Conservation (phyloP, 2,888 invertebrate genomes). For the Tipula vernalis region DNA sequence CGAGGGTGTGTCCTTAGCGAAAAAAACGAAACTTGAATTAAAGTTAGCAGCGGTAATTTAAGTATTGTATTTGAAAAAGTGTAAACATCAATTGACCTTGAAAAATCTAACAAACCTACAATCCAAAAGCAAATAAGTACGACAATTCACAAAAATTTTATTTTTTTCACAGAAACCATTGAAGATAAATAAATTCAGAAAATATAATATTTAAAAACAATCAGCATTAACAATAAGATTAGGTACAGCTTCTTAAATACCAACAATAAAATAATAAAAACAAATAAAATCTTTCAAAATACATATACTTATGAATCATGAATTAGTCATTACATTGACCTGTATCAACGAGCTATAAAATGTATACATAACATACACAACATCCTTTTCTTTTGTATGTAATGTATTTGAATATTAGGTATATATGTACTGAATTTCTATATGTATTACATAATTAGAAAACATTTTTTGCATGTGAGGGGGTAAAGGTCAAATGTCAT, state of each 20-base stretch:
- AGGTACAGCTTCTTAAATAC: not conserved
- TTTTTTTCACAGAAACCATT: not conserved
- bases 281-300: not conserved
- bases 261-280: not conserved
- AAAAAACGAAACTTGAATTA: not conserved
- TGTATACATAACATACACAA: not conserved
- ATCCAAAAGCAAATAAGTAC: not conserved
- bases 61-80: not conserved
- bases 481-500: conserved; percentile 5
- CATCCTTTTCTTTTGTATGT: not conserved
- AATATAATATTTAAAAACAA: not conserved
- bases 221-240: not conserved
- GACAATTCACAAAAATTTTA: too few relatives aligned
- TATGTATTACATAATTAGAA: not conserved
- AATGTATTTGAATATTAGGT: not conserved
- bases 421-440: not conserved
- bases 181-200: not conserved
- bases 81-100: not conserved
- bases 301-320: not conserved
- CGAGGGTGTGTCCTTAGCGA: not conserved
- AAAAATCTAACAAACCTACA: not conserved
- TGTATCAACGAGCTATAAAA: not conserved
- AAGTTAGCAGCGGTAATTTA: not conserved
- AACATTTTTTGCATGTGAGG: not conserved
- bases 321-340: not conserved